Evolutionary conservation across 23 tunicate species (phyloP).

Genomic region (Ciona savignyi): DNA sequence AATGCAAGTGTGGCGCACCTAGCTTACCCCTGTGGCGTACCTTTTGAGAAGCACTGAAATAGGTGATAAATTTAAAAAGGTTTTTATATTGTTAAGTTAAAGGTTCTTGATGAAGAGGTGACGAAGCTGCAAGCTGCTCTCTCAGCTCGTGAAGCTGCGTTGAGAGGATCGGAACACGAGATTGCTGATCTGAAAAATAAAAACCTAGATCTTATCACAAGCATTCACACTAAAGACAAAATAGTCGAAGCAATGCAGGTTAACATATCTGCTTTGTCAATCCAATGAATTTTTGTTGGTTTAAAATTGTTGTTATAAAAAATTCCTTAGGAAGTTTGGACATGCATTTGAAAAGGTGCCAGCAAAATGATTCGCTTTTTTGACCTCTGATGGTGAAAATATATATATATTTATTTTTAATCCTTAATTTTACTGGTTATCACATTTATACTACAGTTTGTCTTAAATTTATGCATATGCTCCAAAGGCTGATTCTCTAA

Average conservation of each 20-base stretch:
- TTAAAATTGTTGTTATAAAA: not conserved
- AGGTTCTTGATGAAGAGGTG: constrained; percentile 74
- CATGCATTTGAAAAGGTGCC: no score
- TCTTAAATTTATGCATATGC: no score
- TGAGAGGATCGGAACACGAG: constrained; percentile 67
- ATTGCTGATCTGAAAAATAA: constrained; percentile 55
- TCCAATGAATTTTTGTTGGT: not conserved
- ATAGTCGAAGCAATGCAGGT: constrained; percentile 82
- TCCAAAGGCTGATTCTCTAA: no score
- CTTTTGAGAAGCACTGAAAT: no score
- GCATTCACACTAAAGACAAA: constrained; percentile 60
- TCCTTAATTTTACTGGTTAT: no score
- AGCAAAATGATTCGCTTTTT: no score
- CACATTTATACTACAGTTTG: no score
- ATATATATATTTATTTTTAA: no score
- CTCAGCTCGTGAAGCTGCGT: constrained; percentile 67
- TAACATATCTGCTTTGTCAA: not conserved
- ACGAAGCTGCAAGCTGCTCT: constrained; percentile 52
- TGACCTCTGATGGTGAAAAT: no score
- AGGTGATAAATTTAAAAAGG: no score
- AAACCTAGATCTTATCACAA: constrained; percentile 24
- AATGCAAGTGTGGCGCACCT: no score
- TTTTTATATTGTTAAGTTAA: constrained; percentile 14
- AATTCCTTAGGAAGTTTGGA: not conserved
- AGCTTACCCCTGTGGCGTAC: no score